phyloP scores from a whole-genome alignment of 2,797 vertebrate genomes.

The Basileuterus tristriatus region DNA sequence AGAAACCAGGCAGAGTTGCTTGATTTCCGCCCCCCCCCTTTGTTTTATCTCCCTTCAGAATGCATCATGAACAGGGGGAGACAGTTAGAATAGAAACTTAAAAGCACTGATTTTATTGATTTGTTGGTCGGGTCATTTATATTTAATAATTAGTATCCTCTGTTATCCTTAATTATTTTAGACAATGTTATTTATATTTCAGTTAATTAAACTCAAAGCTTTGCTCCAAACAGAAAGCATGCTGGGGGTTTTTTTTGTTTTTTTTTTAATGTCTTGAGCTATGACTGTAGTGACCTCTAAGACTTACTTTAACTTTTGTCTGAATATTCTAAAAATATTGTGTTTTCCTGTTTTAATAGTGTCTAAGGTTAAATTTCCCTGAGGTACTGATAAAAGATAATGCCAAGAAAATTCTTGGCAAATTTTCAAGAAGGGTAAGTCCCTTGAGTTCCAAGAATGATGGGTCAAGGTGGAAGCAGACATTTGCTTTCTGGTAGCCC shows the following conservation, averaged over 20 bases:
- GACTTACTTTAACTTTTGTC: background rate
- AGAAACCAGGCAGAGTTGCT: background rate
- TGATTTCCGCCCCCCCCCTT: background rate
- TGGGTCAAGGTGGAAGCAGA: slow-evolving; percentile 42
- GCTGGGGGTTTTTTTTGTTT: background rate
- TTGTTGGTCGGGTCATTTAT: background rate
- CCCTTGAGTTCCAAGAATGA: background rate
- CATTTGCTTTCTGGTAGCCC: background rate
- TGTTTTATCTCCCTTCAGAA: background rate
- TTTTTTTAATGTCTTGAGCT: background rate
- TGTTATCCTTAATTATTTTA: background rate
- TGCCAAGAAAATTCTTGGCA: slow-evolving; percentile 27
- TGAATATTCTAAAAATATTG: slow-evolving; percentile 13
- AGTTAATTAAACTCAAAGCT: background rate
- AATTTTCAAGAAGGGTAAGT: slow-evolving; percentile 20
- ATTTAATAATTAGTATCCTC: background rate
- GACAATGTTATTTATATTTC: background rate
- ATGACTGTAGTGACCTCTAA: background rate
- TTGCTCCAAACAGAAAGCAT: background rate
- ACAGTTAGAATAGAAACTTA: background rate
- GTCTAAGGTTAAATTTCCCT: slow-evolving; percentile 30
- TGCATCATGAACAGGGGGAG: background rate
- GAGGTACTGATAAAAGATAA: background rate
- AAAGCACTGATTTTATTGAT: background rate
- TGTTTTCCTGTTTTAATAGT: slow-evolving; percentile 10